A percentile compares a stretch with the other conserved stretches of the same genome.
These are phyloP conservation scores for Baronia brevicornis DNA, from an alignment of 2,888 invertebrate species.

Conservation along the genomic window DNA sequence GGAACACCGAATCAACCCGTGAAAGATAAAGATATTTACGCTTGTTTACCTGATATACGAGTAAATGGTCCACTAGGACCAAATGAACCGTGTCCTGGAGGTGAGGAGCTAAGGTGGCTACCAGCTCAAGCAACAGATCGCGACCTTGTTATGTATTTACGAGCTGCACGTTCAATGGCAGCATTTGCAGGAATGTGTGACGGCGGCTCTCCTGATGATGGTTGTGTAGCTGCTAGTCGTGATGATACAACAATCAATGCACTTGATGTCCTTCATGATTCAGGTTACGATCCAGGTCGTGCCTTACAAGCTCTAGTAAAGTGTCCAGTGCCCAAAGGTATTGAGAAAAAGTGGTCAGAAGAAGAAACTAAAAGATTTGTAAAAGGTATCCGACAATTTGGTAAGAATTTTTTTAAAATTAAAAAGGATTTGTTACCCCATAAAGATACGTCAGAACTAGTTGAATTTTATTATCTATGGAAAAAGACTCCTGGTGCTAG, in stretches of 20 bases:
- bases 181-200: constrained; percentile 99
- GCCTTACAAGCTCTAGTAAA: constrained; percentile 97
- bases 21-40: constrained; percentile 72
- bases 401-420: constrained; percentile 99
- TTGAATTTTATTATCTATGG: constrained; percentile 99
- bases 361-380: constrained; percentile 99
- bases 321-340: constrained; percentile 97
- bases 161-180: constrained; percentile 98
- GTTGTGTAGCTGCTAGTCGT: constrained; percentile 95
- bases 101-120: constrained; percentile 95
- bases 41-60: constrained; percentile 74
- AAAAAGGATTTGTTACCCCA: constrained; percentile 96
- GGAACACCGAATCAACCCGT: constrained; percentile 69
- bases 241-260: constrained; percentile 99
- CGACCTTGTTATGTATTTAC: constrained; percentile 97
- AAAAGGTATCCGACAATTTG: constrained; percentile 97
- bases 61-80: constrained; percentile 63
- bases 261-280: constrained; percentile 95
- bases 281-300: constrained; percentile 96
- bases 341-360: constrained; percentile 98
- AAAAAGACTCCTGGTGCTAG: constrained; percentile 99
- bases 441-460: constrained; percentile 97
- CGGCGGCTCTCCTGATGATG: constrained; percentile 97
- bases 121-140: constrained; percentile 95
- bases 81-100: constrained; percentile 68